Conservation (phyloP, 2,797 vertebrate species). For the Enteromius argenteus region DNA sequence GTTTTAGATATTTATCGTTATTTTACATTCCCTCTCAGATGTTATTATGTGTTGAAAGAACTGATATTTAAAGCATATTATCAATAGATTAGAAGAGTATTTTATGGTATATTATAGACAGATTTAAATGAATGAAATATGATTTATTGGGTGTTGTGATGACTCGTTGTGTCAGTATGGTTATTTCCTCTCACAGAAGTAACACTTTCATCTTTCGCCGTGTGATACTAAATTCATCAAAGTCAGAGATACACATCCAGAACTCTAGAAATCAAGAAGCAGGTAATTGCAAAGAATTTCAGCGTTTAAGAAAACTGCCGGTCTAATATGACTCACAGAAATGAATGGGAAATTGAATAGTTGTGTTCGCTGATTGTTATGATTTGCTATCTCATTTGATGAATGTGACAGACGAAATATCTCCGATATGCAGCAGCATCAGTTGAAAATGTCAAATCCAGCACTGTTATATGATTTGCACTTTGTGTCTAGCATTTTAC, state of each 20-base stretch:
- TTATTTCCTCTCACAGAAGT: slow-evolving; percentile 43
- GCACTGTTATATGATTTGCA: slow-evolving; percentile 52
- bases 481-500: slow-evolving; percentile 55
- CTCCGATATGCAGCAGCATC: slow-evolving; percentile 52
- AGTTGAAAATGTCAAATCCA: slow-evolving; percentile 47
- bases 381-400: slow-evolving; percentile 63
- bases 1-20: slow-evolving; percentile 56
- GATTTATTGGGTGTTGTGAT: slow-evolving; percentile 55
- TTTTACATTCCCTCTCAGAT: slow-evolving; percentile 51
- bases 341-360: slow-evolving; percentile 10
- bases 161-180: slow-evolving; percentile 37
- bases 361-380: neutral
- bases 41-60: slow-evolving; percentile 56
- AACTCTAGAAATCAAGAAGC: neutral
- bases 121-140: slow-evolving; percentile 50
- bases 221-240: slow-evolving; percentile 26
- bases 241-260: neutral
- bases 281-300: neutral
- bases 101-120: slow-evolving; percentile 58
- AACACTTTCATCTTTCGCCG: slow-evolving; percentile 5
- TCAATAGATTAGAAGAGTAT: slow-evolving; percentile 56
- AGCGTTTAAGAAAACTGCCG: slow-evolving; percentile 22
- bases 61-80: slow-evolving; percentile 47
- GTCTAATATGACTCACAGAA: slow-evolving; percentile 31
- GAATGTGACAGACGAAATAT: slow-evolving; percentile 63